Conservation (phyloP, 2,888 invertebrate species). For the Drosophila kanekoi region DNA sequence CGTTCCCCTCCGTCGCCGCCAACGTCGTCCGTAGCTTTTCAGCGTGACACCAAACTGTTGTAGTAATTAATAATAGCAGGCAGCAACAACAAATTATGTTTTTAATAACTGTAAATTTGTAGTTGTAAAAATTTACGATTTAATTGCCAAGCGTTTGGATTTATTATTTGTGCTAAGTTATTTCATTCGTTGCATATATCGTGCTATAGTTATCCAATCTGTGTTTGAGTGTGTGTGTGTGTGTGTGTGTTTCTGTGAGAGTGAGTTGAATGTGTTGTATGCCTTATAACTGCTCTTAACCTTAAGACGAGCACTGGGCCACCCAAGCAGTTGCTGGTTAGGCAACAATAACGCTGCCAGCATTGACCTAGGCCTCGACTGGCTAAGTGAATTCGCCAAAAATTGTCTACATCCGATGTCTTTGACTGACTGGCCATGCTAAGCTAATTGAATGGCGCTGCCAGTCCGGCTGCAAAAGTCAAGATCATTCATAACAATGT, state of each 20-base stretch:
- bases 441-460: slow-evolving; percentile 43
- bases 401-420: not conserved
- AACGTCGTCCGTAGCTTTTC: slow-evolving; percentile 42
- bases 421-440: slow-evolving; percentile 29
- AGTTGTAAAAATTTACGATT: slow-evolving; percentile 81
- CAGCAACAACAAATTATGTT: slow-evolving; percentile 79
- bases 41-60: slow-evolving; percentile 79
- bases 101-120: slow-evolving; percentile 81
- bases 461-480: slow-evolving; percentile 31
- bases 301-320: slow-evolving; percentile 47
- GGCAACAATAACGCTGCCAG: not conserved
- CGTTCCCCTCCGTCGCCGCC: slow-evolving; percentile 21
- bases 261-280: slow-evolving; percentile 10
- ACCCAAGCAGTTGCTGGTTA: slow-evolving; percentile 34
- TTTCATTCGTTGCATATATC: slow-evolving; percentile 46
- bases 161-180: slow-evolving; percentile 75
- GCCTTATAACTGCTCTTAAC: slow-evolving; percentile 40
- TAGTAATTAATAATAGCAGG: slow-evolving; percentile 76
- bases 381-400: slow-evolving; percentile 10
- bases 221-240: slow-evolving; percentile 10
- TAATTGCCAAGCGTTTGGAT: slow-evolving; percentile 76
- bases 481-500: slow-evolving; percentile 41
- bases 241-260: slow-evolving; percentile 6
- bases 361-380: slow-evolving; percentile 60
- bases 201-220: slow-evolving; percentile 8